These are phyloP conservation scores for Esox masquinongy DNA, from an alignment of 2,797 vertebrate species.

Conservation along the genomic window DNA sequence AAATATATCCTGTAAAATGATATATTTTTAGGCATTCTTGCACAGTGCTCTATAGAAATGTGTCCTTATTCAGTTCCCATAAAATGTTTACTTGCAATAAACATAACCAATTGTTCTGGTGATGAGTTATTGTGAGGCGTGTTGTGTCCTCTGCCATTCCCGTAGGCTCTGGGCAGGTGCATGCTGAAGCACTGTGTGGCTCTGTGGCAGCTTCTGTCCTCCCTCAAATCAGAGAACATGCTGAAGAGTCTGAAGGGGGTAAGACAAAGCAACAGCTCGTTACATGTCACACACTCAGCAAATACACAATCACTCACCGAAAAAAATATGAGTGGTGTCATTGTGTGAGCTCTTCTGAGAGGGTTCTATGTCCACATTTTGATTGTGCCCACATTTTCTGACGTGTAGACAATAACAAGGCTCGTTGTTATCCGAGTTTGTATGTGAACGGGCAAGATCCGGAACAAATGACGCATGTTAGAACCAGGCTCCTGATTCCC, in stretches of 20 bases:
- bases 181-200: conserved; percentile 75
- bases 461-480: no score
- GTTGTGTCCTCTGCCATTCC: conserved; percentile 4
- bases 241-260: conserved; percentile 76
- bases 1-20: no score
- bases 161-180: conserved; percentile 77
- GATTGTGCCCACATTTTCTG: no score
- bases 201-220: conserved; percentile 85
- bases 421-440: no score
- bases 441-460: no score
- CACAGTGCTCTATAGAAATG: no score
- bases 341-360: neutral
- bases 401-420: no score
- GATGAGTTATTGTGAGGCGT: neutral
- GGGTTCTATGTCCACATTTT: no score
- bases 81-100: no score
- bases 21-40: no score
- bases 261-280: neutral
- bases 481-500: neutral
- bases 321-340: neutral
- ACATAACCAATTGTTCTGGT: no score
- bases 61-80: no score
- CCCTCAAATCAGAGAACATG: conserved; percentile 81
- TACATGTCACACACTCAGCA: neutral
- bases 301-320: neutral